Evolutionary conservation across 2,797 vertebrate species (phyloP).

Genomic region (Xenops minutus): DNA sequence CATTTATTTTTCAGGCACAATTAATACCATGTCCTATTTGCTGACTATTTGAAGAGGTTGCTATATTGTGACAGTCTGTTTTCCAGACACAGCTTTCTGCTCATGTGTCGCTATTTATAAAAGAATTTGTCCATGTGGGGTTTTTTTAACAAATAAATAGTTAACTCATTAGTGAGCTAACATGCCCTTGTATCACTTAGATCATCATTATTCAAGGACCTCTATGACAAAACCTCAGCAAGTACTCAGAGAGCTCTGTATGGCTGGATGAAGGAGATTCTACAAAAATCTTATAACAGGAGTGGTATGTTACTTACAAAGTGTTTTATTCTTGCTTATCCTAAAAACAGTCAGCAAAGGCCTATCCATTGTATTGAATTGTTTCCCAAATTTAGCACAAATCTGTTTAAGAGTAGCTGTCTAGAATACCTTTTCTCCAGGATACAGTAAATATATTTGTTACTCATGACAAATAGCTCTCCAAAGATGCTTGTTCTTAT

Average conservation of each 20-base stretch:
- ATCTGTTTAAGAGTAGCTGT: not conserved
- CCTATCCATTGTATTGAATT: not conserved
- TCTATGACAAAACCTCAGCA: slow-evolving; percentile 78
- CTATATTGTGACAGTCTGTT: not conserved
- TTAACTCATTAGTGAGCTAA: not conserved
- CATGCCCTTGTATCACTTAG: slow-evolving; percentile 36
- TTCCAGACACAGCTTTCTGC: not conserved
- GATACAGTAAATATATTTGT: not conserved
- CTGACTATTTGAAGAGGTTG: not conserved
- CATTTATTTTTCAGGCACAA: not conserved
- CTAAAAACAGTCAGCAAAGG: not conserved
- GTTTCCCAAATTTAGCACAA: not conserved
- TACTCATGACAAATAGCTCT: not conserved
- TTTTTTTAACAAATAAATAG: not conserved
- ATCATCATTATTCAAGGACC: slow-evolving; percentile 77
- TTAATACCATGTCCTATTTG: not conserved
- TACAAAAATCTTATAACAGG: slow-evolving; percentile 57
- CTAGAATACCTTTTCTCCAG: not conserved
- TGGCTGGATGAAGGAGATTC: slow-evolving; percentile 76
- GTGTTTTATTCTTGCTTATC: not conserved
- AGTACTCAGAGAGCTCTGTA: slow-evolving; percentile 73
- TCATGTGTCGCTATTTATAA: not conserved
- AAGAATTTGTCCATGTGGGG: not conserved
- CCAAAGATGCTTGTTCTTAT: not conserved
- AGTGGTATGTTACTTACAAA: slow-evolving; percentile 57